Base-by-base conservation (phyloP, 2,113 vertebrate species). In the Alethe castanea region DNA sequence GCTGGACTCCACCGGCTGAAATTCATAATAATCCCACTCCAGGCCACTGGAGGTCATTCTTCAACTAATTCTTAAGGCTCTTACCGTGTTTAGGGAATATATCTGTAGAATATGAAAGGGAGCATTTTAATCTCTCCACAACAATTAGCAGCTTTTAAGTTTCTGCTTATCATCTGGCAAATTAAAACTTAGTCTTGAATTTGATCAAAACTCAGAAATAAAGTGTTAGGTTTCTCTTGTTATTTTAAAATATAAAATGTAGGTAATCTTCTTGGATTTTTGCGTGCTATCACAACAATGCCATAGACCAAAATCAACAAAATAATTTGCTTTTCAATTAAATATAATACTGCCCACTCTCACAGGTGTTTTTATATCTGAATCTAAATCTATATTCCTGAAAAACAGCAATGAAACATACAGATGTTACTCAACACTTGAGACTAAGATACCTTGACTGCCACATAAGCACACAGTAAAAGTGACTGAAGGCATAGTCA, bases 41-140 rank as follows among this genome's bases (percentile, higher is more conserved):
- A 98, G 97, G 96, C 98, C 98, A 98, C 98, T 98, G 97, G 98
- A 98, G 97, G 98, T 98, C 98, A 98, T 98, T 97, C 98, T 97
- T 98, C 97, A 97, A 97, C 97, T 98, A 97, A 96, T 95, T 96
- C 94, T 98, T 94, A 96, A 24, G 77, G 91, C 71, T 97, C 92
- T 97, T 94, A 93, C 73, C 0, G 26, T 88, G 88, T 76, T 94
- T 92, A 97, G 92, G 94, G 93, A 93, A 91, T 72, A 38, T 50
- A 97, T 97, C 98, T 98, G 97, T 12, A 95, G 97, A 97, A 98
- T 81, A 98, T 36, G 95, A 98, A 98, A 97, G 96, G 78, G 42
- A 95, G 92, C n/a, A 66, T 61, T 97, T 97, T 95, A 94, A 96
- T 96, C 81, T 95, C 94, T 96, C 95, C 48, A 85, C 38, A 92